These are phyloP conservation scores for Eudasyphora cyanicolor DNA, from an alignment of 2,888 invertebrate species.

Conservation along the genomic window DNA sequence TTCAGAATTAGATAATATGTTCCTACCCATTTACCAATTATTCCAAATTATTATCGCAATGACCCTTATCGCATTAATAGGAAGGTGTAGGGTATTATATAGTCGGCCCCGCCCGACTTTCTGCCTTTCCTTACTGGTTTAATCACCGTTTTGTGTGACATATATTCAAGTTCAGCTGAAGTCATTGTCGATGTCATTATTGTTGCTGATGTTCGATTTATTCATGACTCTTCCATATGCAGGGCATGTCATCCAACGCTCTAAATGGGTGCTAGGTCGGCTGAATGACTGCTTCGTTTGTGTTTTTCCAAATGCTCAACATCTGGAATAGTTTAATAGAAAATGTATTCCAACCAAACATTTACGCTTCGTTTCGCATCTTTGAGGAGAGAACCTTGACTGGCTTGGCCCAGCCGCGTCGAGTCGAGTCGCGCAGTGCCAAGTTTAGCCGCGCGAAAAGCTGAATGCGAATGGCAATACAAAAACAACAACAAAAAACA, in stretches of 20 bases:
- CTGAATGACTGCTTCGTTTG: no score
- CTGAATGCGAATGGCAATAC: slow-evolving; percentile 1
- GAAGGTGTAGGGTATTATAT: no score
- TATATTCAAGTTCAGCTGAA: not conserved
- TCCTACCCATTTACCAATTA: no score
- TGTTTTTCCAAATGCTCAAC: slow-evolving; percentile 11
- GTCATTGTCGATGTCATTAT: slow-evolving; percentile 24
- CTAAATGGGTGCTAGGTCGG: not conserved
- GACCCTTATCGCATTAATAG: no score
- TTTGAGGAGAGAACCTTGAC: slow-evolving; percentile 57
- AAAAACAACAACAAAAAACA: no score
- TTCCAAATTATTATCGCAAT: no score
- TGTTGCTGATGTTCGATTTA: slow-evolving; percentile 60
- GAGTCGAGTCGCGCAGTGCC: not conserved
- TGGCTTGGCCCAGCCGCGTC: not conserved
- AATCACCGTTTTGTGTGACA: no score
- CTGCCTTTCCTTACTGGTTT: no score
- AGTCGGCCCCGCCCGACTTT: no score
- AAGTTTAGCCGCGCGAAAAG: not conserved
- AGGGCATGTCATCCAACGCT: not conserved
- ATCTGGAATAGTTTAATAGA: slow-evolving; percentile 31
- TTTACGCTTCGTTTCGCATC: slow-evolving; percentile 50
- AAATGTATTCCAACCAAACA: not conserved
- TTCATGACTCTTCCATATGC: slow-evolving; percentile 7
- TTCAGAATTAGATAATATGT: no score